Percentiles rank a stretch among this genome's conserved stretches.
phyloP scores from a whole-genome alignment of 2,113 vertebrate species.

The Lontra canadensis region DNA sequence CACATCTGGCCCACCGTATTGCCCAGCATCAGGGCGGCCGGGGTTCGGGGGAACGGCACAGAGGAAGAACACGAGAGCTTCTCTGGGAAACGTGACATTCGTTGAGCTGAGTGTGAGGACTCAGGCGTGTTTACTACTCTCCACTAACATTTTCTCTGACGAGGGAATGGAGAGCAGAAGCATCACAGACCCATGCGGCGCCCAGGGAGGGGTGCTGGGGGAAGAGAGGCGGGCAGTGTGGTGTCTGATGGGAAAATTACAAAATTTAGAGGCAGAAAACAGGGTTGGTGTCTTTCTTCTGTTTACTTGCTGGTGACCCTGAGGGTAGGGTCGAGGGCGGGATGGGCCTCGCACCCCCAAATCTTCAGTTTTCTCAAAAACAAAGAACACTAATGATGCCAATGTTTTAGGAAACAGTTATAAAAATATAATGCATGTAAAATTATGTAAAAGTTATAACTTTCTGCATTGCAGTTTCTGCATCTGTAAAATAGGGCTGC shows the following conservation, averaged over 20 bases:
- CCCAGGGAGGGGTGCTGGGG: too few species aligned
- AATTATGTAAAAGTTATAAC: not conserved
- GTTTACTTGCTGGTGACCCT: not conserved
- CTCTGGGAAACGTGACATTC: not conserved
- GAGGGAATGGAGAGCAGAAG: not conserved
- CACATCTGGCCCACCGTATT: not conserved
- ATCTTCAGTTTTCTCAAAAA: not conserved
- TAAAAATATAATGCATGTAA: not conserved
- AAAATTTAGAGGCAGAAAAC: not conserved
- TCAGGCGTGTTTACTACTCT: rapidly evolving
- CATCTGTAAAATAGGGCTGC: not conserved
- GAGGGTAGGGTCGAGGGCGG: rapidly evolving
- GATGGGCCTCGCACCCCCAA: not conserved
- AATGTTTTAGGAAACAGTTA: not conserved
- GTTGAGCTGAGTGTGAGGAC: not conserved
- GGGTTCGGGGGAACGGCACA: rapidly evolving
- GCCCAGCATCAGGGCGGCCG: not conserved
- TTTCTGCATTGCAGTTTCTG: not conserved
- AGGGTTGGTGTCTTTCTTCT: not conserved
- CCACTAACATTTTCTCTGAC: not conserved
- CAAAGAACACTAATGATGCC: not conserved
- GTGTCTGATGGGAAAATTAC: not conserved
- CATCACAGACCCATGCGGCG: rapidly evolving
- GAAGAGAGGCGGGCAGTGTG: not conserved
- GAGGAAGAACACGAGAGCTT: not conserved